A percentile compares a stretch with the other conserved stretches of the same genome.
Evolutionary conservation across 1,140 invertebrate genomes (phyloP).

Genomic region (Leptopilina boulardi): DNA sequence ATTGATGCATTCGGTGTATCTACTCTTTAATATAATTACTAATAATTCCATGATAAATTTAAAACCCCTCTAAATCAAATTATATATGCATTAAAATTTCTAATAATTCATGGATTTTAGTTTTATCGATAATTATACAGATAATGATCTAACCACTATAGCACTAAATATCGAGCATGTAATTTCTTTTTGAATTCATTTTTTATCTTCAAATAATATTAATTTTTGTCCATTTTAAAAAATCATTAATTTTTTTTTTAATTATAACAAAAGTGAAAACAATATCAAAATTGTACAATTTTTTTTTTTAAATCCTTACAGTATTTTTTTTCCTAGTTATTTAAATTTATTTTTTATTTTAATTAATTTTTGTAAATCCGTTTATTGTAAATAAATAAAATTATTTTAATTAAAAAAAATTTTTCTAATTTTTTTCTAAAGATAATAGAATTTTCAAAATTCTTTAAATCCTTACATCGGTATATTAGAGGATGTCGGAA

Average conservation of each 20-base stretch:
- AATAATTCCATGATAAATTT: slow-evolving; percentile 3
- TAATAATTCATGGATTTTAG: background rate
- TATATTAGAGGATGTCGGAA: background rate
- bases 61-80: background rate
- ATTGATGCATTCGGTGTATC: background rate
- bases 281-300: too few species aligned
- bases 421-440: background rate
- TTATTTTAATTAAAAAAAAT: background rate
- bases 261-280: too few species aligned
- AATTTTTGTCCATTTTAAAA: too few species aligned
- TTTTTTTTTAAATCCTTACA: too few species aligned
- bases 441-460: background rate
- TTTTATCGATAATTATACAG: background rate
- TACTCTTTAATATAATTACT: background rate
- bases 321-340: too few species aligned
- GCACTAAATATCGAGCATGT: background rate
- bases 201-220: too few species aligned
- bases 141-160: background rate
- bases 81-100: background rate
- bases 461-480: background rate
- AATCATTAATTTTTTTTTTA: too few species aligned
- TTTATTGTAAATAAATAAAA: too few species aligned
- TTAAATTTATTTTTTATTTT: too few species aligned
- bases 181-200: background rate
- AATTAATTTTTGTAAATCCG: too few species aligned